These are phyloP conservation scores for Anthoscopus minutus DNA, from an alignment of 2,113 vertebrate species.

Conservation along the genomic window DNA sequence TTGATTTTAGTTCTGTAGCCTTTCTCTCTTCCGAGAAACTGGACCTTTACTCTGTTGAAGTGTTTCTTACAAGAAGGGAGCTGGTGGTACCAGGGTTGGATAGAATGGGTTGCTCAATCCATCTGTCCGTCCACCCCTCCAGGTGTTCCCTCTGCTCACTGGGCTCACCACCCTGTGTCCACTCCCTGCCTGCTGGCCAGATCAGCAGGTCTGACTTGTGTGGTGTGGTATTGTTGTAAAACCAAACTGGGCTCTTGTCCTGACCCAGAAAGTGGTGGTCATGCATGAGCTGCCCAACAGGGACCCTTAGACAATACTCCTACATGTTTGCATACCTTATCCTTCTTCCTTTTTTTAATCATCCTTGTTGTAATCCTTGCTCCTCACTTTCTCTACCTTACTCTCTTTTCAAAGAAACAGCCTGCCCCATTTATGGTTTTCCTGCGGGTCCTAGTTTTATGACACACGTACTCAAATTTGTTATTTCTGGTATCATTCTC, in stretches of 20 bases:
- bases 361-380: background rate
- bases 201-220: background rate
- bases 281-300: background rate
- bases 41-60: background rate
- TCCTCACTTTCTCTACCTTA: background rate
- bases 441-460: background rate
- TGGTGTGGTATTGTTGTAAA: background rate
- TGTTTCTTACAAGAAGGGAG: background rate
- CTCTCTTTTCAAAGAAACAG: background rate
- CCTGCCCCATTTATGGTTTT: background rate
- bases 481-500: background rate
- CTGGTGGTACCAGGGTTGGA: background rate
- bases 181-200: background rate
- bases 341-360: background rate
- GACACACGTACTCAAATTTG: background rate
- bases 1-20: background rate
- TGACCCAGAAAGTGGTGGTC: rapidly evolving
- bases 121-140: rapidly evolving
- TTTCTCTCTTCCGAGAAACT: background rate
- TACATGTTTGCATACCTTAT: background rate
- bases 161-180: background rate
- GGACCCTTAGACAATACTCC: background rate
- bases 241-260: background rate
- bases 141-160: background rate
- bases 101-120: background rate